Evolutionary conservation across 2,888 invertebrate genomes (phyloP).

Genomic region (Clusia tigrina): DNA sequence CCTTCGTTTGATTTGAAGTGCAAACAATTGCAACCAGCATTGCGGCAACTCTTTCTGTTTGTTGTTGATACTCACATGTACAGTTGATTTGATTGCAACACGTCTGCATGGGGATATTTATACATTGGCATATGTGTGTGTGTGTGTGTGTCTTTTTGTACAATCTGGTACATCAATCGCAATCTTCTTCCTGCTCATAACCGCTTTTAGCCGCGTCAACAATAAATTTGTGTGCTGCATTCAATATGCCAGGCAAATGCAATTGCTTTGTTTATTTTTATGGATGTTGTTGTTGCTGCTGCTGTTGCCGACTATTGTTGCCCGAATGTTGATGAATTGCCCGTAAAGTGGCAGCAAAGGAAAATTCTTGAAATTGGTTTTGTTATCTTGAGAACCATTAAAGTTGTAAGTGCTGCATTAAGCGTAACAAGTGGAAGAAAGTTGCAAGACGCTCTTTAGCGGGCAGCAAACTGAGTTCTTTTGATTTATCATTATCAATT

Average conservation of each 20-base stretch:
- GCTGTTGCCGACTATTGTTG: neutral
- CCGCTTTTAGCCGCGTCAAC: neutral
- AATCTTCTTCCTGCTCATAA: constrained; percentile 5
- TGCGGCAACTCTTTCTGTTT: neutral
- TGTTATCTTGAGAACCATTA: too few species aligned
- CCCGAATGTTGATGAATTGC: neutral
- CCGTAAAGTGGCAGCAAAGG: too few species aligned
- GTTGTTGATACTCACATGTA: neutral
- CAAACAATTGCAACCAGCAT: constrained; percentile 1
- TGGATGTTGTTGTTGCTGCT: neutral
- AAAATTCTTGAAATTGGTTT: too few species aligned
- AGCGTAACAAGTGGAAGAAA: too few species aligned
- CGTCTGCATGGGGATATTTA: too few species aligned
- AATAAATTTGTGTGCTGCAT: neutral
- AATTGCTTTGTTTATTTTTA: neutral
- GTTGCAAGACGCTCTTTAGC: too few species aligned
- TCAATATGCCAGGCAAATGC: neutral
- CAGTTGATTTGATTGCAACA: too few species aligned
- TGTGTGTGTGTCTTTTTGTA: neutral
- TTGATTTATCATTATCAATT: too few species aligned
- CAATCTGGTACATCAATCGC: neutral
- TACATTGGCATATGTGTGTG: too few species aligned
- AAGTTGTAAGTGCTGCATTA: too few species aligned
- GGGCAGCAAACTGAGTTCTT: too few species aligned
- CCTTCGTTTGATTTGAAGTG: neutral